These are phyloP conservation scores for Aythya fuligula DNA, from an alignment of 2,797 vertebrate genomes.

Conservation along the genomic window DNA sequence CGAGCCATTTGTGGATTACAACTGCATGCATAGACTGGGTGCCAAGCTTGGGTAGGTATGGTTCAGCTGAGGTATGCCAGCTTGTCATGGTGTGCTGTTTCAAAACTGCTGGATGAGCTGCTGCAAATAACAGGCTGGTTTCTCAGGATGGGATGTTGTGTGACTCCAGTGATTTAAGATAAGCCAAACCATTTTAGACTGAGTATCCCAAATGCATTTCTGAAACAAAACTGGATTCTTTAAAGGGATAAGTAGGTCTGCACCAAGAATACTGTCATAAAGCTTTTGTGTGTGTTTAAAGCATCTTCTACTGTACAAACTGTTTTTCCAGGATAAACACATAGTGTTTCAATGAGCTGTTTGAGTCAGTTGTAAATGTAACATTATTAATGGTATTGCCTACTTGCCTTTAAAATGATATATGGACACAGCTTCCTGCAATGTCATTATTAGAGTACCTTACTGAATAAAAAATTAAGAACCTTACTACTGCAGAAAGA, in stretches of 20 bases:
- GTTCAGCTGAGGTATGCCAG: rapidly evolving
- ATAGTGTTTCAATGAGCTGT: background rate
- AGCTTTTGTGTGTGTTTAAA: background rate
- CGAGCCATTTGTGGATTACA: slow-evolving; percentile 88
- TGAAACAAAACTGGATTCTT: background rate
- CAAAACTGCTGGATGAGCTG: background rate
- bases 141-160: background rate
- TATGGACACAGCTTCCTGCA: background rate
- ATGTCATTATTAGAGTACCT: background rate
- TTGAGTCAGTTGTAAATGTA: background rate
- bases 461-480: background rate
- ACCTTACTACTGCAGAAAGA: background rate
- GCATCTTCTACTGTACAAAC: background rate
- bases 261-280: background rate
- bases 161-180: background rate
- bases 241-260: background rate
- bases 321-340: background rate
- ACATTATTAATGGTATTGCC: background rate
- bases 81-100: background rate
- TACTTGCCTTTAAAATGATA: background rate
- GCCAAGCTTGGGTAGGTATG: slow-evolving; percentile 92
- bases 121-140: background rate
- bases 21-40: slow-evolving; percentile 92
- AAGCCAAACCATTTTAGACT: background rate
- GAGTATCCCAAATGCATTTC: background rate